Evolutionary conservation across 30 jellyfish, hydroid and myxozoan species (phyloP).

Genomic region (Nemopilema nomurai): DNA sequence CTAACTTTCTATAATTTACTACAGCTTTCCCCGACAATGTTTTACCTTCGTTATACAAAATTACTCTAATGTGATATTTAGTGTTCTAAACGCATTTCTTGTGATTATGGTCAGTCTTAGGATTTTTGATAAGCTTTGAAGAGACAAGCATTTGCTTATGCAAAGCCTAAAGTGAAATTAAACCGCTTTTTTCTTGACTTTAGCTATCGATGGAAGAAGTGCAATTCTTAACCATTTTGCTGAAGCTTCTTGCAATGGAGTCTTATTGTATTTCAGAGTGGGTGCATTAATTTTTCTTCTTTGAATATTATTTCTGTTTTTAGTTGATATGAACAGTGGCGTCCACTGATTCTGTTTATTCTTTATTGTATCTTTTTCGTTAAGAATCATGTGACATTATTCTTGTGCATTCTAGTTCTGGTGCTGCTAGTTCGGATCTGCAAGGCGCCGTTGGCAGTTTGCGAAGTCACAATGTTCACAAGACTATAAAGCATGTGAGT

Average conservation of each 20-base stretch:
- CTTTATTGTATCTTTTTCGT: background rate
- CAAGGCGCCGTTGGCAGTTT: constrained; percentile 3
- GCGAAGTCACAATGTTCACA: background rate
- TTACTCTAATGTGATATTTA: too few relatives aligned
- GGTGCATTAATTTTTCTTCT: too few relatives aligned
- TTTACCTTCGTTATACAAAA: too few relatives aligned
- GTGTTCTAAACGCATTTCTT: too few relatives aligned
- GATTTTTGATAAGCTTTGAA: too few relatives aligned
- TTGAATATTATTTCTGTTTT: background rate
- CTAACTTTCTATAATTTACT: too few relatives aligned
- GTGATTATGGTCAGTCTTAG: too few relatives aligned
- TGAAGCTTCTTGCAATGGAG: constrained; percentile 50
- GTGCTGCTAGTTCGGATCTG: constrained; percentile 9
- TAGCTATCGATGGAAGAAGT: constrained; percentile 28
- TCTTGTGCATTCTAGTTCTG: background rate
- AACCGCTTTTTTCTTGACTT: background rate
- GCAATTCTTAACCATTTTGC: constrained; percentile 10
- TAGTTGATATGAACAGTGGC: background rate
- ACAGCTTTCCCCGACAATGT: too few relatives aligned
- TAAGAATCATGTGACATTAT: background rate
- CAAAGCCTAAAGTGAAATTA: too few relatives aligned
- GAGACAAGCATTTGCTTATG: too few relatives aligned
- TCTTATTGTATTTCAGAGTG: constrained; percentile 58
- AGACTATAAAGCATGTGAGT: constrained; percentile 4
- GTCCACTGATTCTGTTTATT: too few relatives aligned